A percentile compares a stretch with the other conserved stretches of the same genome.
These are phyloP conservation scores for Diacarnus erythraeanus DNA, from an alignment of 37 sponge, comb jelly and placozoan genomes.

Conservation along the genomic window DNA sequence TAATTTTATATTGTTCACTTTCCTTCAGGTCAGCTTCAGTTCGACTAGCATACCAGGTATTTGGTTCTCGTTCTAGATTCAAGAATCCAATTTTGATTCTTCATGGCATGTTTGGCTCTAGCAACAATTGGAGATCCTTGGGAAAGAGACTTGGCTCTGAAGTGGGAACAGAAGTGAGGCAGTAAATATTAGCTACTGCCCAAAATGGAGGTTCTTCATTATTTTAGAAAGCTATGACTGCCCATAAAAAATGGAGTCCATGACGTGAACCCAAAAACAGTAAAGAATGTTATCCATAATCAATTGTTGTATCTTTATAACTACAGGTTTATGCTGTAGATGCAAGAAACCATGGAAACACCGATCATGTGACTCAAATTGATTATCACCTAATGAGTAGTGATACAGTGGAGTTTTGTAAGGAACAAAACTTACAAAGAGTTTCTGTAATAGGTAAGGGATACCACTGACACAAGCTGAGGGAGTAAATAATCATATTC, in stretches of 20 bases:
- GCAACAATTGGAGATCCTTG: constrained; percentile 76
- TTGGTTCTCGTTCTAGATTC: not conserved
- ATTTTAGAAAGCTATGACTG: no score
- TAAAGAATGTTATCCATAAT: no score
- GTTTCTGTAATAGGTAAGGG: constrained; percentile 38
- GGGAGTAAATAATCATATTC: no score
- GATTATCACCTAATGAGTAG: constrained; percentile 62
- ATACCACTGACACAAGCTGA: not conserved
- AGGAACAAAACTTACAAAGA: constrained; percentile 20
- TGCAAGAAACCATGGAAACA: constrained; percentile 92
- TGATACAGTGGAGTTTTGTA: constrained; percentile 56
- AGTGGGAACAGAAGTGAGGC: constrained; percentile 32
- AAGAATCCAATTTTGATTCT: constrained; percentile 66
- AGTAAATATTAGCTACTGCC: not conserved
- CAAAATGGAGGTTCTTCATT: no score
- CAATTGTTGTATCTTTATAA: not conserved
- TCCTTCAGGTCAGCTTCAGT: constrained; percentile 3
- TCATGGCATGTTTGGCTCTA: constrained; percentile 84
- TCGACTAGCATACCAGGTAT: constrained; percentile 7
- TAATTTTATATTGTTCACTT: no score
- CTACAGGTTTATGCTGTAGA: constrained; percentile 83
- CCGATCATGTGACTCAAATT: constrained; percentile 70
- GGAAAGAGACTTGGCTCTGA: constrained; percentile 36
- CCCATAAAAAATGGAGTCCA: no score
- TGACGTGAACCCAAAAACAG: no score